These are phyloP conservation scores for Xiphophorus birchmanni DNA, from an alignment of 2,797 vertebrate genomes.

Conservation along the genomic window DNA sequence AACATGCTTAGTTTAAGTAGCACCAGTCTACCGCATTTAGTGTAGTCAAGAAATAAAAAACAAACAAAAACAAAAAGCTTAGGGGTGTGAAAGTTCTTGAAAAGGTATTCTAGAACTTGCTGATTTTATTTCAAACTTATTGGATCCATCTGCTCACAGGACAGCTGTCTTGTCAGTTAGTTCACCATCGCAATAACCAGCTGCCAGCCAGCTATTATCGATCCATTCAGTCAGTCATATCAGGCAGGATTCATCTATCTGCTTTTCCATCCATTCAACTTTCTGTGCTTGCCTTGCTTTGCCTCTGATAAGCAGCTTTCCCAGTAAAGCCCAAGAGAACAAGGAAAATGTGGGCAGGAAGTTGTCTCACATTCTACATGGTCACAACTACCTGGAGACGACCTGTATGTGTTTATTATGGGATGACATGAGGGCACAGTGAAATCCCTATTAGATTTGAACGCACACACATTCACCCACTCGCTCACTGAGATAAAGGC, in stretches of 20 bases:
- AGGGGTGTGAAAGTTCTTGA: not conserved
- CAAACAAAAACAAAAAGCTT: not conserved
- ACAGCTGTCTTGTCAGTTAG: slow-evolving; percentile 37
- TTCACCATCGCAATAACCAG: slow-evolving; percentile 44
- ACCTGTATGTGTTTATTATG: slow-evolving; percentile 72
- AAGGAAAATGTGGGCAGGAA: slow-evolving; percentile 32
- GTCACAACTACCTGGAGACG: slow-evolving; percentile 64
- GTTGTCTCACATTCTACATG: slow-evolving; percentile 64
- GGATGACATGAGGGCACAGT: slow-evolving; percentile 64
- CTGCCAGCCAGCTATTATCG: slow-evolving; percentile 53
- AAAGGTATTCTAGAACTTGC: slow-evolving; percentile 11
- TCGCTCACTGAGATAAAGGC: slow-evolving; percentile 24
- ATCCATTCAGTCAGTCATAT: slow-evolving; percentile 71
- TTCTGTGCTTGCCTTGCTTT: slow-evolving; percentile 69
- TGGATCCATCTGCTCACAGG: slow-evolving; percentile 29
- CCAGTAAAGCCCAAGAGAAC: slow-evolving; percentile 69
- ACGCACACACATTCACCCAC: slow-evolving; percentile 35
- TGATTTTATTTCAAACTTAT: slow-evolving; percentile 10
- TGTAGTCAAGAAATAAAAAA: not conserved
- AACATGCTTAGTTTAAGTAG: not conserved
- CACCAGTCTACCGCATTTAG: not conserved
- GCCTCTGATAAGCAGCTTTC: slow-evolving; percentile 73
- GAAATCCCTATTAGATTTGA: slow-evolving; percentile 66
- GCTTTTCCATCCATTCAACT: slow-evolving; percentile 66
- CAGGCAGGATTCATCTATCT: slow-evolving; percentile 75